phyloP scores from a whole-genome alignment of 2,113 vertebrate genomes.

The Sardina pilchardus region DNA sequence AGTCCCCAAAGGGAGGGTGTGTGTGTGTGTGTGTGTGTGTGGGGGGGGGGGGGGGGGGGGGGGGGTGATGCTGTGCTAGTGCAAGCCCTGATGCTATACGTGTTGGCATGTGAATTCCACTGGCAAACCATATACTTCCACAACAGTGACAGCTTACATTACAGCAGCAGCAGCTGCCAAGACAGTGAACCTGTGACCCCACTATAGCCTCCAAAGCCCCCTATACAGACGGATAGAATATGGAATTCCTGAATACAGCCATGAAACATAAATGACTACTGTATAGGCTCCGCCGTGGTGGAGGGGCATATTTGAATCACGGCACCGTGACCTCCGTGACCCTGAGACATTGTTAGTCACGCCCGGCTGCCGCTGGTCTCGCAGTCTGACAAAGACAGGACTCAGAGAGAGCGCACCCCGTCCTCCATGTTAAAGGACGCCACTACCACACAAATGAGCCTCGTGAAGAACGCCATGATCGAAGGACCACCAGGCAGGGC shows the following conservation, averaged over 20 bases:
- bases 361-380: not conserved
- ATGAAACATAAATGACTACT: not conserved
- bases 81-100: not conserved
- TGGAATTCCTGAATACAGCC: not conserved
- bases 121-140: not conserved
- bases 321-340: not conserved
- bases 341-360: not conserved
- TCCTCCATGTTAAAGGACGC: no score
- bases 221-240: not conserved
- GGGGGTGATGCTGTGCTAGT: no score
- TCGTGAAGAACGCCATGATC: not conserved
- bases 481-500: not conserved
- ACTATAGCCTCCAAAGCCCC: not conserved
- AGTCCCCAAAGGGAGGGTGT: no score
- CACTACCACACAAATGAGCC: not conserved
- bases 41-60: no score
- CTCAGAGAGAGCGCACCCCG: not conserved
- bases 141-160: not conserved
- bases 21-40: no score
- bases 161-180: not conserved
- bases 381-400: not conserved
- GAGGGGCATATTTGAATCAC: not conserved
- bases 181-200: not conserved
- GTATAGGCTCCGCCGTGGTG: not conserved
- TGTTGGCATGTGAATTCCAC: not conserved